Percentiles rank a stretch among this genome's conserved stretches.
phyloP scores from a whole-genome alignment of 2,113 vertebrate species.

The Stercorarius parasiticus region DNA sequence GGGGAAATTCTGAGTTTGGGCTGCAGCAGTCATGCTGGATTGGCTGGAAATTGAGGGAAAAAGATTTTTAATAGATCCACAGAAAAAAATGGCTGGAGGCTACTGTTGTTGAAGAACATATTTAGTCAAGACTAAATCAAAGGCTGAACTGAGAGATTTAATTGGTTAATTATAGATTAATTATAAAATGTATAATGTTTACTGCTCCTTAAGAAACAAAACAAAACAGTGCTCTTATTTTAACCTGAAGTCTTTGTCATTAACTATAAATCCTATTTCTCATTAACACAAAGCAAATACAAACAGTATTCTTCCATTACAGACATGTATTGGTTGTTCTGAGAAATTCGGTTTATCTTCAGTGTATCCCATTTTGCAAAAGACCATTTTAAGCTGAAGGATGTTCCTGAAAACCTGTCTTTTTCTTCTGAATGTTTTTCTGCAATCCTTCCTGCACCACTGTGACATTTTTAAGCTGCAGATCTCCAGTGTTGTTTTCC shows the following conservation, averaged over 20 bases:
- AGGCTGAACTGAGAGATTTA: not conserved
- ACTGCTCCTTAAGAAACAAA: not conserved
- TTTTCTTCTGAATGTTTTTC: not conserved
- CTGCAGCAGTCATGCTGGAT: not conserved
- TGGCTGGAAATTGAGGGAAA: not conserved
- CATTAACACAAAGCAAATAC: not conserved
- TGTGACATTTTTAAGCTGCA: not conserved
- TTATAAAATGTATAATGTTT: not conserved
- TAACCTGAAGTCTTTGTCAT: not conserved
- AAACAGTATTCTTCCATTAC: not conserved
- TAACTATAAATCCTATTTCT: not conserved
- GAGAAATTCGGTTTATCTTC: not conserved
- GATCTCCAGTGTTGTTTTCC: conserved; percentile 10
- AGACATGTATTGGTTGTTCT: not conserved
- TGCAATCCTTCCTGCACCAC: not conserved
- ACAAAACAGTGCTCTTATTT: not conserved
- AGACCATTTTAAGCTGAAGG: not conserved
- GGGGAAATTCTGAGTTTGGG: not conserved
- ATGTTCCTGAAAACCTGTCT: not conserved
- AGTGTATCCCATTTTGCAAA: not conserved
- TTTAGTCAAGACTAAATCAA: not conserved
- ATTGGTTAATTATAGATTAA: not conserved
- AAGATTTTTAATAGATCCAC: not conserved
- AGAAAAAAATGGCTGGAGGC: not conserved
- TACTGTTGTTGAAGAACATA: not conserved